Base-by-base conservation (phyloP, 2,888 invertebrate genomes). In the Tachystola acroxantha region DNA sequence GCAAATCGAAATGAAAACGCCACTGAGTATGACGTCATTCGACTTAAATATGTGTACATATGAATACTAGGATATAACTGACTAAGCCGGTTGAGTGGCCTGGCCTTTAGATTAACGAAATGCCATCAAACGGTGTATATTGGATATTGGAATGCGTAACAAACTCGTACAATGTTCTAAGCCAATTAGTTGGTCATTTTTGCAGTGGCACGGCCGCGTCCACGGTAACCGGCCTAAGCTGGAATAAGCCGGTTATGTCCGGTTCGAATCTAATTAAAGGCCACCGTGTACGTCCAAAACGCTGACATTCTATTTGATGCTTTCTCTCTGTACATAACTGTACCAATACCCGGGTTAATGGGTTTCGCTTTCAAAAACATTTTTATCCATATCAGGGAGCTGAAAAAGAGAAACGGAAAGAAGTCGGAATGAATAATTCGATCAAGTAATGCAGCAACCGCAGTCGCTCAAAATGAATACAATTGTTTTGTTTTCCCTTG, bases 151-250 rank as follows among this genome's bases (percentile, higher is more conserved):
- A 78, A 72, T 71, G 71, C 67, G 76, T 74, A 72, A 70, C 73
- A 69, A 62, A 57, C 61, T 40, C 32, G 37, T 48, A 63, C 68
- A 72, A 70, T 73, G 73, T 76, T 72, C 77, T 84, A 82, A 84
- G 84, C 85, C 85, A 84, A 82, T 84, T 85, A 85, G 82, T 68
- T 78, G 78, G 72, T 76, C 77, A 82, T 81, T 82, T 85, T 84
- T 84, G 74, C 81, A 76, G 68, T 66, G 60, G 68, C 75, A 68
- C 70, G 76, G 65, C 59, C 60, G 63, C 66, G 64, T 72, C 67
- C 69, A 65, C 46, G 63, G 63, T 62, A 64, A 67, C 63, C 53
- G 64, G 72, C 69, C 74, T 82, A 76, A 85, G 82, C 84, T 70
- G 77, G 72, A 70, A 66, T 84, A 84, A 84, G 81, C 84, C 81